Base-by-base conservation (phyloP, 2,113 vertebrate species). In the Benitochromis conjunctus region DNA sequence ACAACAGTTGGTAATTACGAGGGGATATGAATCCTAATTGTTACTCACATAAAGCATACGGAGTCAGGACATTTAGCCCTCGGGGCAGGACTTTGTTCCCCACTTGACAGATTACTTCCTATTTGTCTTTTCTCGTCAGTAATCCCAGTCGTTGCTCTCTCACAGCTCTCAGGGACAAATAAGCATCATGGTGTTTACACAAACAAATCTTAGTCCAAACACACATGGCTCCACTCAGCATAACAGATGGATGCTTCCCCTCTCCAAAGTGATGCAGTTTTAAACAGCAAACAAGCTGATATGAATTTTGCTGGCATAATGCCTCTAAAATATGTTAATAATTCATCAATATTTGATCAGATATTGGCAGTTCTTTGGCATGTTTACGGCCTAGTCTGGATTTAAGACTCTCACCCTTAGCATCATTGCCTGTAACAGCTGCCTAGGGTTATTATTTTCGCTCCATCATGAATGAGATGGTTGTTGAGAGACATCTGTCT, bases 1-100 rank as follows among this genome's bases (percentile, higher is more conserved):
- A 91, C 81, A 92, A 84, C 88, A 88, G 87, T 91, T 86, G 88
- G 90, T 89, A 88, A 94, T 91, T 92, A 90, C 77, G 54, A 90
- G 81, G 64, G 85, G 69, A 87, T 85, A 77, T 78, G 71, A 83
- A 80, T 88, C 36, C 82, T 91, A 90, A 89, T 89, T 89, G 80
- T 78, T 81, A 66, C 55, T 90, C 62, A 54, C 81, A 93, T 80
- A 83, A 90, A 92, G 48, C 86, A 85, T 11, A 82, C 79, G 60
- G 62, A 51, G 84, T 74, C 48, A 55, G 88, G 88, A 88, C 85
- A 83, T 90, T 80, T 86, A 58, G 51, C 79, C 90, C 77, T 58
- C 18, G 11, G 46, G 85, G 78, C 80, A 79, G 54, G 71, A 84
- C 60, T 84, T 85, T 78, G 48, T 79, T 24, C 9, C 29, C 51